Evolutionary conservation across 2,888 invertebrate species (phyloP), one percentile per base, ranked within the genome.

Genomic region (Drosophila subquinaria): DNA sequence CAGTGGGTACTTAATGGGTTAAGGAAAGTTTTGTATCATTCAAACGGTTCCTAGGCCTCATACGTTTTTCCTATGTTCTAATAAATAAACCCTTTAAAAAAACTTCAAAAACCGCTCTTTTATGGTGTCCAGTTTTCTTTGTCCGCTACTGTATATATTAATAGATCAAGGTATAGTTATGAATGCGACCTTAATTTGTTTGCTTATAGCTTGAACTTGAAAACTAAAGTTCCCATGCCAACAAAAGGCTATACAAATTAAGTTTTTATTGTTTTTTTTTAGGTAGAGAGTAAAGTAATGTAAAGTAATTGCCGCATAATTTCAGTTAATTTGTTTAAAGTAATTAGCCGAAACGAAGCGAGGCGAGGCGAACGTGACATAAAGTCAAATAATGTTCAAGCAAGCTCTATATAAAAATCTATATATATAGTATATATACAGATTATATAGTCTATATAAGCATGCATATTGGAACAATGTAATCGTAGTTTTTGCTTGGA

Each of bases 311-410:
- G 51, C 62, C 40, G 69, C 56, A 70, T 74, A 56, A 79, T 74
- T 70, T 61, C 53, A 66, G 79, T 66, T 79, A 66, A 79, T 76
- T 74, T 79, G 70, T 40, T 70, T 66, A 63, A 56, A 33, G 70
- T 75, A 82, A 82, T 88, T 76, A 85, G 67, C 62, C 42, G 27
- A 48, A 68, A 1, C 27, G 27, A 30, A 8, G 8, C 30, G 30
- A 30, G 30, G 67, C 67, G 73, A 47, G 27, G 48, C 68, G 74
- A 74, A 74, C 70, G 75, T 79, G 79, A 63, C 79, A 74, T 38
- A 50, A 42, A 79, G 66, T 67, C 65, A 65, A 69, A 66, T 51
- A 30, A 20, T 40, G 36, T 52, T 36, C 11, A 30, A 15, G 33
- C 52, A 35, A 45, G 20, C 38, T 15, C 9, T 50, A 42, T 50